Percentiles rank a stretch among this genome's conserved stretches.
phyloP scores from a whole-genome alignment of 2,888 invertebrate species.

The Aromia moschata region DNA sequence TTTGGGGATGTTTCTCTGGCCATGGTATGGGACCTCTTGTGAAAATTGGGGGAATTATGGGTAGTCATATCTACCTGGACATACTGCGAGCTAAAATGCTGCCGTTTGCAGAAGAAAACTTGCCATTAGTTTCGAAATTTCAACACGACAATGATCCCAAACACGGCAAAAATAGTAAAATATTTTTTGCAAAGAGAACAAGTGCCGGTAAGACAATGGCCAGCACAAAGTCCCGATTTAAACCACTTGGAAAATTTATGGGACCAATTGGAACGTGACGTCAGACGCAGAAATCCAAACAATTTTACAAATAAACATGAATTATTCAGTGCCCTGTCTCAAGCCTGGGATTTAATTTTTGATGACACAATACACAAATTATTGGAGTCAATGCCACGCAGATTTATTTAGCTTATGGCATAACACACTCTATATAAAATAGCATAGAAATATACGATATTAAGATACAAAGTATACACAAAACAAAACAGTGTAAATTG shows the following conservation, averaged over 20 bases:
- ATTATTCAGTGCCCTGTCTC: not conserved
- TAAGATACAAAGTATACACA: no score
- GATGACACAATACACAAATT: not conserved
- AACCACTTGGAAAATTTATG: not conserved
- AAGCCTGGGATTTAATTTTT: not conserved
- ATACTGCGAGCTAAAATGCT: not conserved
- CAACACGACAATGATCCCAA: not conserved
- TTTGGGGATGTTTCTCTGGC: not conserved
- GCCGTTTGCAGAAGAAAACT: not conserved
- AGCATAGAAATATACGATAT: no score
- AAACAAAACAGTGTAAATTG: no score
- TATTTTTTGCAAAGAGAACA: not conserved
- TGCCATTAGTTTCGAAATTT: not conserved
- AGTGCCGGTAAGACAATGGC: not conserved
- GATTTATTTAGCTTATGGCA: no score
- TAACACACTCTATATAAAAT: no score
- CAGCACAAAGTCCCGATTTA: not conserved
- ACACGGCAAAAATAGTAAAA: no score
- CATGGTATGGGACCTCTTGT: not conserved
- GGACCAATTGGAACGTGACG: not conserved
- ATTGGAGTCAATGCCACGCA: not conserved
- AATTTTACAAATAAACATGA: not conserved
- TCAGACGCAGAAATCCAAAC: not conserved
- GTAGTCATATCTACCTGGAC: not conserved
- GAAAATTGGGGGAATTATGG: not conserved